A percentile compares a stretch with the other conserved stretches of the same genome.
phyloP scores from a whole-genome alignment of 2,797 vertebrate genomes.

The Pantherophis vulpinus region DNA sequence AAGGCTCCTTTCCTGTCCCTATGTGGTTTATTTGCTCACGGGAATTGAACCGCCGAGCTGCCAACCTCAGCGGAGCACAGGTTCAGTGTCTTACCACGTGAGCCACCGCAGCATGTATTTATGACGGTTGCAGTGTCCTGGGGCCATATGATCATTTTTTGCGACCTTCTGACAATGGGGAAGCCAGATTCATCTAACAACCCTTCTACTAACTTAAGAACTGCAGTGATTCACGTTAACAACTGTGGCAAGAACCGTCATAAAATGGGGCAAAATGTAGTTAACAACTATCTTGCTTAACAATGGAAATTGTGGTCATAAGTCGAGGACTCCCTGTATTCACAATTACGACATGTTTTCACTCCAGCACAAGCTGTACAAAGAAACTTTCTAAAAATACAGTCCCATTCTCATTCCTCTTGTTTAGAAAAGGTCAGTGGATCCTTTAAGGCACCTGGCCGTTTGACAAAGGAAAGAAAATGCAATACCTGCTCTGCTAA shows the following conservation, averaged over 20 bases:
- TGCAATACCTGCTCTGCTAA: conserved; percentile 87
- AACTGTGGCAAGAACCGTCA: background rate
- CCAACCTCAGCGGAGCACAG: no score
- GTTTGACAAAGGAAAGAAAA: background rate
- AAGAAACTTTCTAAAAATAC: background rate
- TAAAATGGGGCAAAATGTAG: background rate
- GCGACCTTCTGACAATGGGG: background rate
- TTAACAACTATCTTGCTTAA: background rate
- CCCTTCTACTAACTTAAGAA: background rate
- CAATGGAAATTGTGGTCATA: background rate
- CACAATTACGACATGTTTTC: background rate
- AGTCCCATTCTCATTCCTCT: background rate
- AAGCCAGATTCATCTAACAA: background rate
- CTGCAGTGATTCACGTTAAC: background rate
- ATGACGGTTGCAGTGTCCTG: background rate
- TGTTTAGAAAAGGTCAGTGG: background rate
- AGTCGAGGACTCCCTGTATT: background rate
- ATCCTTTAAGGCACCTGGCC: background rate
- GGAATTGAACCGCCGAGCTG: no score
- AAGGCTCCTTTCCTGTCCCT: no score
- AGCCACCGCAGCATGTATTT: background rate
- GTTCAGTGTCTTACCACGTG: no score
- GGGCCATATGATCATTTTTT: background rate
- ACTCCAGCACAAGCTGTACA: background rate
- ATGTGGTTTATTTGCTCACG: no score